These are phyloP conservation scores for Coremacera marginata DNA, from an alignment of 2,888 invertebrate species.

Conservation along the genomic window DNA sequence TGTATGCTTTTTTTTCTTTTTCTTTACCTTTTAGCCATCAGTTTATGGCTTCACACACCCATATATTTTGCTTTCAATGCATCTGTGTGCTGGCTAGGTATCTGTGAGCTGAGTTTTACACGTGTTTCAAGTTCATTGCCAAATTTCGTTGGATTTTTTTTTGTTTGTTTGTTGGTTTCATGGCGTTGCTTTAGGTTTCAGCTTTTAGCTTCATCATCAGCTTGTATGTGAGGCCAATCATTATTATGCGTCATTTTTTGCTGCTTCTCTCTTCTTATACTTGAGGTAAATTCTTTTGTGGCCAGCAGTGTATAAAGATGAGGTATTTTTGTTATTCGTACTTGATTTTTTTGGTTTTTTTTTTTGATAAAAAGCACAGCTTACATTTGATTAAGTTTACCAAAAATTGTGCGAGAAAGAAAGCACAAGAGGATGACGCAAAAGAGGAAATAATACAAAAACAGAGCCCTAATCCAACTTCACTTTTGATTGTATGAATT, in stretches of 20 bases:
- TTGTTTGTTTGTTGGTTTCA: conserved; percentile 38
- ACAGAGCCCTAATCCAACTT: no score
- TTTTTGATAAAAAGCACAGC: no score
- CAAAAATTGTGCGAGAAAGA: no score
- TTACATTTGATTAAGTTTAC: no score
- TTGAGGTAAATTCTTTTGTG: background rate
- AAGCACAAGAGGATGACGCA: no score
- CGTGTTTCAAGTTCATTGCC: conserved; percentile 66
- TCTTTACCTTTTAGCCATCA: background rate
- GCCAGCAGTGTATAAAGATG: background rate
- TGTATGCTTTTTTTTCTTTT: background rate
- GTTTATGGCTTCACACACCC: background rate
- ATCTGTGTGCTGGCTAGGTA: background rate
- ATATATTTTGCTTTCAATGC: background rate
- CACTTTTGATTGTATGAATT: no score
- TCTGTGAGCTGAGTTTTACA: conserved; percentile 37
- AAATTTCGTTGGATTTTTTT: conserved; percentile 52
- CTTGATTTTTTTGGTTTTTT: background rate
- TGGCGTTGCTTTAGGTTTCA: background rate
- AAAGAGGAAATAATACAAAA: no score
- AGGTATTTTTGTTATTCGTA: background rate
- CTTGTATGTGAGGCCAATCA: background rate
- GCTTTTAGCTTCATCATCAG: background rate
- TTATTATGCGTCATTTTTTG: background rate
- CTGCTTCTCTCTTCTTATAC: background rate